These are phyloP conservation scores for Mastigias papua DNA, from an alignment of 30 jellyfish, hydroid and myxozoan species.

Conservation along the genomic window DNA sequence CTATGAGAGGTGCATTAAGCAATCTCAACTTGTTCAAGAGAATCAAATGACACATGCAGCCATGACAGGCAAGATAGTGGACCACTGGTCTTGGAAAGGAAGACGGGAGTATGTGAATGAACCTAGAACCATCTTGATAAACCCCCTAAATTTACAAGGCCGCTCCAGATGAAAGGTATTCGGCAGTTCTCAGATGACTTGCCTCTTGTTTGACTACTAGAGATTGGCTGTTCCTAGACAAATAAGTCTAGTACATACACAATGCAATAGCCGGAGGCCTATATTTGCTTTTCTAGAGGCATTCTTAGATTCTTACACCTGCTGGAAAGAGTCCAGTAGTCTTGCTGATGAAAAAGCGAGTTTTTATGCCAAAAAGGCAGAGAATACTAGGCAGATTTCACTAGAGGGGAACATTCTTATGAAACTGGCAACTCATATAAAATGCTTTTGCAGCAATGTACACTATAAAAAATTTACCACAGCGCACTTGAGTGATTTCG, in stretches of 20 bases:
- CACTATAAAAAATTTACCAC: too few species aligned
- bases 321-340: neutral
- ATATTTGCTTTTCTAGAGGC: neutral
- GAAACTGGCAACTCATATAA: too few species aligned
- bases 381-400: too few species aligned
- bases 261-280: neutral
- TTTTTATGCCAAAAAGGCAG: too few species aligned
- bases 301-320: neutral
- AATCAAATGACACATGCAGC: too few species aligned
- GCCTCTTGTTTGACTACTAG: neutral
- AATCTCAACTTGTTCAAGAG: too few species aligned
- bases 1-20: too few species aligned
- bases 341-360: neutral
- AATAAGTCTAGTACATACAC: neutral
- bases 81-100: too few species aligned
- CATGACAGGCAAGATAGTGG: too few species aligned
- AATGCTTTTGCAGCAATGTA: too few species aligned
- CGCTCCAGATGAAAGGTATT: neutral
- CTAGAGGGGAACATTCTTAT: too few species aligned
- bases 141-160: neutral
- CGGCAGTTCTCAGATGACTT: neutral
- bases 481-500: too few species aligned
- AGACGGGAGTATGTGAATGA: neutral
- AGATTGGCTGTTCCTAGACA: neutral
- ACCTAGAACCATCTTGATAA: neutral